These are phyloP conservation scores for Emys orbicularis DNA, from an alignment of 2,797 vertebrate genomes.

Conservation along the genomic window DNA sequence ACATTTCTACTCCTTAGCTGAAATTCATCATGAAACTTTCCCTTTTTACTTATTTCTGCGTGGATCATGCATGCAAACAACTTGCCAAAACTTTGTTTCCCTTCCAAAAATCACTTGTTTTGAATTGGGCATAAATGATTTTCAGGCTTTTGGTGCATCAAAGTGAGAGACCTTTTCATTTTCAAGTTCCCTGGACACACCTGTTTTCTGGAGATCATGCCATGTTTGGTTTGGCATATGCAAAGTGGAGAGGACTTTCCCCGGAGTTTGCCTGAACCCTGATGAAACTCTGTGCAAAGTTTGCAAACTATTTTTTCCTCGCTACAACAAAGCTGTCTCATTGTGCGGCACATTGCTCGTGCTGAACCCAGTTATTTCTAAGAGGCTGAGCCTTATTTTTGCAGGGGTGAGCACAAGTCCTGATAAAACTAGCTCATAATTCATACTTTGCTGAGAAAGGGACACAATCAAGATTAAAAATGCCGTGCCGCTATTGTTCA, in stretches of 20 bases:
- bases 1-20: not conserved
- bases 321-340: fast-evolving
- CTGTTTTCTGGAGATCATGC: not conserved
- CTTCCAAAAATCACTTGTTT: not conserved
- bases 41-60: not conserved
- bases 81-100: not conserved
- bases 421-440: not conserved
- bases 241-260: not conserved
- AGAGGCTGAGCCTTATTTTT: not conserved
- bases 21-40: not conserved
- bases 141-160: not conserved
- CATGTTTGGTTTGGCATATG: fast-evolving
- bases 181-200: not conserved
- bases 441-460: not conserved
- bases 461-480: not conserved
- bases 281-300: not conserved
- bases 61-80: not conserved
- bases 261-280: not conserved
- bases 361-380: not conserved
- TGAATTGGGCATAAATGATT: not conserved
- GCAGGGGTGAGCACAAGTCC: not conserved
- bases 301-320: not conserved
- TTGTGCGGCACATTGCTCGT: not conserved
- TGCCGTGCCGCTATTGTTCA: not conserved
- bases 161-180: not conserved